These are phyloP conservation scores for Lithodes maja DNA, from an alignment of 2,888 invertebrate species.

Conservation along the genomic window DNA sequence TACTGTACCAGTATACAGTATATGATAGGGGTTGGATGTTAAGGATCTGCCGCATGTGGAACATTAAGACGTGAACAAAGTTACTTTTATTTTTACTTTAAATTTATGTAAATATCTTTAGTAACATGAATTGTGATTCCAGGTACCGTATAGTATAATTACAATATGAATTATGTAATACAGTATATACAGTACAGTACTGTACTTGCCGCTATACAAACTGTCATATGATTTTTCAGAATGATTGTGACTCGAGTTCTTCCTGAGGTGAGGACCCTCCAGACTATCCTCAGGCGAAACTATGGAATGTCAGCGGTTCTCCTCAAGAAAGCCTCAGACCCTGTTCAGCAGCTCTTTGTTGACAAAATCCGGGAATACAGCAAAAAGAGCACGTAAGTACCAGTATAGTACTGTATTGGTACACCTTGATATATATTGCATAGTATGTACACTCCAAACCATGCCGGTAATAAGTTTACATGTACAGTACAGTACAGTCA, in stretches of 20 bases:
- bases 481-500: no score
- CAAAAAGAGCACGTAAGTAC: constrained; percentile 86
- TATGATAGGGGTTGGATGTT: no score
- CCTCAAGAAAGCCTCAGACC: constrained; percentile 80
- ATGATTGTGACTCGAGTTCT: constrained; percentile 54
- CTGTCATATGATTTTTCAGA: constrained; percentile 9
- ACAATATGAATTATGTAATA: no score
- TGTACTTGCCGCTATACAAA: no score
- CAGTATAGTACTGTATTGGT: not conserved
- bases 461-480: not conserved
- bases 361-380: constrained; percentile 94
- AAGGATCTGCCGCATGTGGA: no score
- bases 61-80: no score
- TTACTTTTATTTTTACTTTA: no score
- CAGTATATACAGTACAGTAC: no score
- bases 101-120: no score
- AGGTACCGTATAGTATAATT: no score
- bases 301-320: constrained; percentile 62
- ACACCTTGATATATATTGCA: not conserved
- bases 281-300: constrained; percentile 44
- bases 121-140: no score
- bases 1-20: no score
- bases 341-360: constrained; percentile 94
- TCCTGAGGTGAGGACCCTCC: constrained; percentile 38
- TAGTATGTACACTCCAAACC: not conserved